phyloP scores from a whole-genome alignment of 2,888 invertebrate genomes.

The Pycnomerus fuliginosus region DNA sequence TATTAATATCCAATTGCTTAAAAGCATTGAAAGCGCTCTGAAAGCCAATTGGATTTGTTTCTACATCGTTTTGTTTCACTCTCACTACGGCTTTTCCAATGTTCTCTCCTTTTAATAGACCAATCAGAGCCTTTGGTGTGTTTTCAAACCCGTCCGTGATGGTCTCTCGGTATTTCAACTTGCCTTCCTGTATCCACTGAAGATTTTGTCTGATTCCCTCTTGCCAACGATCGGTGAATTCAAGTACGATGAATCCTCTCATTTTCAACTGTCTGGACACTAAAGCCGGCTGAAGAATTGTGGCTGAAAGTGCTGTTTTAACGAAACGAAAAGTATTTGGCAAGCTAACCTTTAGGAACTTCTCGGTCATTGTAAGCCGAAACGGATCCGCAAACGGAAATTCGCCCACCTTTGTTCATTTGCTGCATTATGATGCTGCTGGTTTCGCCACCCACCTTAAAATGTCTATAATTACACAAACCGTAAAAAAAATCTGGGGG shows the following conservation, averaged over 20 bases:
- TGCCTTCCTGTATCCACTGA: slow-evolving; percentile 67
- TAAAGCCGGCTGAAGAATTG: slow-evolving; percentile 11
- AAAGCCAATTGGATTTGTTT: too few relatives aligned
- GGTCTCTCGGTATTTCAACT: slow-evolving; percentile 69
- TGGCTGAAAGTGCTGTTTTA: too few relatives aligned
- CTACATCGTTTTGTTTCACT: too few relatives aligned
- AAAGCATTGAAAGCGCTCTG: too few relatives aligned
- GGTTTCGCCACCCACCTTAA: too few relatives aligned
- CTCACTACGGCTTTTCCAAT: slow-evolving; percentile 40
- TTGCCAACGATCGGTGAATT: slow-evolving; percentile 55
- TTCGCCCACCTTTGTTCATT: neutral
- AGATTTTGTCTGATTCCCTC: slow-evolving; percentile 66
- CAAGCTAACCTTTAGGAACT: neutral
- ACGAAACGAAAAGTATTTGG: too few relatives aligned
- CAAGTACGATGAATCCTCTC: slow-evolving; percentile 35
- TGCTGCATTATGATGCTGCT: too few relatives aligned
- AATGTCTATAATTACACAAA: too few relatives aligned
- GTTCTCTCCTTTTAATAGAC: slow-evolving; percentile 38
- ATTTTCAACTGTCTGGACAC: slow-evolving; percentile 31
- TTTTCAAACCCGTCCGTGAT: slow-evolving; percentile 64
- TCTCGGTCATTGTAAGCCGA: neutral
- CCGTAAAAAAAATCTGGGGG: too few relatives aligned
- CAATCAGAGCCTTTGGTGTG: slow-evolving; percentile 35
- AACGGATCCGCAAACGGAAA: neutral
- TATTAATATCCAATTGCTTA: too few relatives aligned